These are phyloP conservation scores for Atractosteus spatula DNA, from an alignment of 2,113 vertebrate genomes.

Conservation along the genomic window DNA sequence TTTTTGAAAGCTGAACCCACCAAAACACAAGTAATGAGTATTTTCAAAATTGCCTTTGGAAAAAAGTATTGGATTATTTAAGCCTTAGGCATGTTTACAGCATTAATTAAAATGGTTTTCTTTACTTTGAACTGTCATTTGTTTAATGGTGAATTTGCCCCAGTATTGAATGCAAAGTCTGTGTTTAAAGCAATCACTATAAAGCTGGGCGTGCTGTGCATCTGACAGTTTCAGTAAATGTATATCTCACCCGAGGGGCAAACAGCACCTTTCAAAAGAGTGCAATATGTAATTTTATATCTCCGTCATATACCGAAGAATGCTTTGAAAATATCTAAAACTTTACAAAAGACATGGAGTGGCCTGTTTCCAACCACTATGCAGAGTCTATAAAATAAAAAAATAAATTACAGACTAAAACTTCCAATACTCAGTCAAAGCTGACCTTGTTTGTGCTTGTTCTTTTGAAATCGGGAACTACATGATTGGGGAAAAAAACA, in stretches of 20 bases:
- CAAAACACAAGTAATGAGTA: too few species aligned
- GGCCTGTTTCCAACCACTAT: background rate
- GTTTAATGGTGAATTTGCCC: background rate
- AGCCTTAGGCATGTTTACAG: too few species aligned
- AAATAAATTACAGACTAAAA: background rate
- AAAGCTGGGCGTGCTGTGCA: background rate
- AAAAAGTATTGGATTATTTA: too few species aligned
- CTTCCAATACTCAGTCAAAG: background rate
- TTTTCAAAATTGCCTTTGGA: too few species aligned
- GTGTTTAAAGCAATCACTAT: background rate
- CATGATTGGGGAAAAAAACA: background rate
- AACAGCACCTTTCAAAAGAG: background rate
- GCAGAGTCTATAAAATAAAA: background rate
- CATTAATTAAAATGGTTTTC: too few species aligned
- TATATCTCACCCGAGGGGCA: conserved; percentile 1
- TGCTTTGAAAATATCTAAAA: background rate
- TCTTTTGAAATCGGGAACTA: background rate
- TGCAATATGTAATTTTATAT: background rate
- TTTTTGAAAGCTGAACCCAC: too few species aligned
- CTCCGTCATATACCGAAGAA: background rate
- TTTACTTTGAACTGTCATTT: background rate
- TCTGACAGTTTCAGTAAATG: background rate
- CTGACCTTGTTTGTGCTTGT: conserved; percentile 9
- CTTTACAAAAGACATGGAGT: background rate
- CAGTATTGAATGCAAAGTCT: background rate